Percentiles rank a stretch among this genome's conserved stretches.
phyloP scores from a whole-genome alignment of 2,797 vertebrate genomes.

The Syndactyla subalaris region DNA sequence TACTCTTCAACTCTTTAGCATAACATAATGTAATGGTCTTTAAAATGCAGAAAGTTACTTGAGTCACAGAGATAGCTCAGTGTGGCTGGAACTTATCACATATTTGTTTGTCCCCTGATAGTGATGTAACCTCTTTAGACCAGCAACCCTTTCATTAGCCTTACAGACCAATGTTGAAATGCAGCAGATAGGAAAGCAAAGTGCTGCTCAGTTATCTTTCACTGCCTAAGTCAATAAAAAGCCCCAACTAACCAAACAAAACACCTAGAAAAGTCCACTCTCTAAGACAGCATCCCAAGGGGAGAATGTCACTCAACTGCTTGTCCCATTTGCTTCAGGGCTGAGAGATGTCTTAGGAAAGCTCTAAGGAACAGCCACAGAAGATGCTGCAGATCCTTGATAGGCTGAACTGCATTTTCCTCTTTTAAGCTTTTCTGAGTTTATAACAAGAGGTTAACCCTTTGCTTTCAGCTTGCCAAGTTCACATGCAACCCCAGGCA shows the following conservation, averaged over 20 bases:
- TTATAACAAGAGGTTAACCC: neutral
- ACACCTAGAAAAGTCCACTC: neutral
- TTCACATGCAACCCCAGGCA: neutral
- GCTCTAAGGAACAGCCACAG: conserved; percentile 19
- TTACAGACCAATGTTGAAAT: neutral
- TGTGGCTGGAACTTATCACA: neutral
- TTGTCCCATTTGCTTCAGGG: neutral
- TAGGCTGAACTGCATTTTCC: neutral
- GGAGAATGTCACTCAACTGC: neutral
- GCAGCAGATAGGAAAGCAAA: neutral
- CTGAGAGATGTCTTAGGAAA: neutral
- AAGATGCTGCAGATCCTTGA: neutral
- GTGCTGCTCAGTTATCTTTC: neutral
- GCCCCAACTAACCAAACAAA: neutral
- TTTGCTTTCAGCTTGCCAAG: neutral
- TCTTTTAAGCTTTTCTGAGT: neutral
- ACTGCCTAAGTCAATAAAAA: neutral
- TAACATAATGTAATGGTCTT: conserved; percentile 17
- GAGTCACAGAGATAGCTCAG: neutral
- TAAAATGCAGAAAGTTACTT: conserved; percentile 32
- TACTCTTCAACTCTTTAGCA: conserved; percentile 50
- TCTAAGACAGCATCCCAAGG: neutral
- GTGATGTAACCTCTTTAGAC: neutral
- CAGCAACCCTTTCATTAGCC: neutral
- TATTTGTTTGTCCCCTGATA: neutral